Evolutionary conservation across 2,113 vertebrate species (phyloP), one percentile per base, ranked within the genome.

Genomic region (Pristiophorus japonicus): DNA sequence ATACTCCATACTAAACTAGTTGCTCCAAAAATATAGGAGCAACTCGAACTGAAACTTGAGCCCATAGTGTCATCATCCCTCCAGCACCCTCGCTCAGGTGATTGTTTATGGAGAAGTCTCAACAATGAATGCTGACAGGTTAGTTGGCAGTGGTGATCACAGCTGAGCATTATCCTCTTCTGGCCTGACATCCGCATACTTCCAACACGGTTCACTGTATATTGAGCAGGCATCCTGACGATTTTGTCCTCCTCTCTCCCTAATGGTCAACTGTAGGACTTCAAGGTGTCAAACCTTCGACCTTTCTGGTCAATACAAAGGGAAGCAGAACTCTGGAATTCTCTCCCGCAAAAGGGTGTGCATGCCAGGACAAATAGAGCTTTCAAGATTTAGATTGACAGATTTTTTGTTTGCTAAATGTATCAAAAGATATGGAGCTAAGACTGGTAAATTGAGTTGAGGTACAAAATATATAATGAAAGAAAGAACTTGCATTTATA

Each of bases 91-190:
- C 51, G 14, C 87, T 65, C 88, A 38, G 34, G 88, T 92, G n/a
- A 92, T 92, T 92, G 88, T 92, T 92, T 65, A 92, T 65, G 59
- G 63, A 63, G 59, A 81, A 81, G 78, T 18, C 59, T 81, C 20
- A 45, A 81, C 78, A 65, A 63, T 92, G 30, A 87, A 62, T 91
- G 59, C 62, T 59, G 62, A 63, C 34, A 38, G 42, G 78, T 81
- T 81, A 81, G 88, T 45, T 8, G 2, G 88, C 59, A 65, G 59
- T 62, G 87, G 87, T 90, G 87, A 90, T 90, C 51, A 90, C 55
- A 38, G 55, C 55, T 59, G 55, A 91, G 55, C 34, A 7, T 91
- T 91, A 91, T 91, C n/a, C 55, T 91, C 55, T n/a, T 55, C 87
- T 91, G 12, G 30, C 63, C 88, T 63, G 34, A 38, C 59, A 92